Evolutionary conservation across 1,140 invertebrate genomes (phyloP), one percentile per base, ranked within the genome.

Genomic region (Mizuhopecten yessoensis): DNA sequence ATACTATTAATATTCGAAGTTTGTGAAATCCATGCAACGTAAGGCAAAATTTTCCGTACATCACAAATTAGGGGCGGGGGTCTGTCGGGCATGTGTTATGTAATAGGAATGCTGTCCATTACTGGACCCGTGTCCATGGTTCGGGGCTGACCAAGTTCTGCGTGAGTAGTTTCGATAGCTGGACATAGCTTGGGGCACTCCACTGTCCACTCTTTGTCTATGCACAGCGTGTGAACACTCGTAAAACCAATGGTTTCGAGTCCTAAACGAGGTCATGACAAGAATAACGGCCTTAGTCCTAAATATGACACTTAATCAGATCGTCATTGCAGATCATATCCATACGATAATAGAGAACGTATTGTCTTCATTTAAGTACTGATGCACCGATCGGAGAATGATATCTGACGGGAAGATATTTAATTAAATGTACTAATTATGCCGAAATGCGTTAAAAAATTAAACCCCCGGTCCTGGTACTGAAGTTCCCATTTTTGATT

Each of bases 91-190:
- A 75, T 75, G n/a, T 75, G 57, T 75, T 75, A 75, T 75, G 57
- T 75, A 75, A 75, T 75, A 75, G 57, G 57, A 29, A 75, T 75
- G 57, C 36, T 75, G 57, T 75, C 57, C 57, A 75, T 75, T 75
- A 75, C 57, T 75, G 23, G 57, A 75, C n/a, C 11, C 57, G 17
- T 75, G 57, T 75, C 23, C 57, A 75, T 75, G 57, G 57, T 75
- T n/a, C 57, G 11, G 57, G 57, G 57, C 57, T 75, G n/a, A 11
- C 57, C 1, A 75, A 17, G 57, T 75, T 75, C 57, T 75, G 57
- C 57, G 23, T 75, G 57, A 75, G 57, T 75, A 75, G n/a, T n/a
- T 75, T 29, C 57, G 57, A 2, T 75, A 75, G 23, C 23, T 75
- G 57, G 57, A 75, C 57, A 75, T 75, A 75, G 57, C 57, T n/a